Conservation (phyloP, 2,113 vertebrate species). For the Bubo bubo region DNA sequence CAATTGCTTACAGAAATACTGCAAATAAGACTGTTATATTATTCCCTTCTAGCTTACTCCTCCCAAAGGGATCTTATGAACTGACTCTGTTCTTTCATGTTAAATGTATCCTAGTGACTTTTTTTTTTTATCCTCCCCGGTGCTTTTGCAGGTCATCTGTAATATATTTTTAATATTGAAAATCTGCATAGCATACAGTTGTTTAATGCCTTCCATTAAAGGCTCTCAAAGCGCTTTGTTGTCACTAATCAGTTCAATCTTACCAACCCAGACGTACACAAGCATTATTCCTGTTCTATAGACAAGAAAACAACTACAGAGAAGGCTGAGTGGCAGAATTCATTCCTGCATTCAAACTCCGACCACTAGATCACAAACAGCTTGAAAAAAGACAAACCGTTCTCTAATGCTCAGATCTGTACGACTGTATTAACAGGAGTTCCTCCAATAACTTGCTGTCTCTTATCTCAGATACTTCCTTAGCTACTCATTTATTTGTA, state of each 20-base stretch:
- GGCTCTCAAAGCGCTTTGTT: conserved; percentile 2
- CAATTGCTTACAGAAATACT: neutral
- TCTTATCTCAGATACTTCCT: neutral
- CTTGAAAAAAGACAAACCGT: neutral
- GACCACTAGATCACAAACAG: neutral
- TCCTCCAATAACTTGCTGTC: neutral
- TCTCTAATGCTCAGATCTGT: neutral
- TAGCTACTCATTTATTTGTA: neutral
- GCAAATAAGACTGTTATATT: neutral
- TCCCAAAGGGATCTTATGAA: neutral
- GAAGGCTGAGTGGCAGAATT: neutral
- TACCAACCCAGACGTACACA: neutral
- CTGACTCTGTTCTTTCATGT: neutral
- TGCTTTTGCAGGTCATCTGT: neutral
- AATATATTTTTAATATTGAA: conserved; percentile 6
- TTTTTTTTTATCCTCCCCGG: neutral
- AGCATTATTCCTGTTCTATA: neutral
- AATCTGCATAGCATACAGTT: neutral
- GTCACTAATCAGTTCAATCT: neutral
- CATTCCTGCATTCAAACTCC: neutral
- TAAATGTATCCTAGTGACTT: neutral
- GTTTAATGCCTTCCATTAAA: neutral
- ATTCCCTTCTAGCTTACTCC: neutral
- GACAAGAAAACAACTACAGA: neutral
- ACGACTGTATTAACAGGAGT: neutral